Conservation (phyloP, 2,797 vertebrate species). For the Micropoecilia bifurca region DNA sequence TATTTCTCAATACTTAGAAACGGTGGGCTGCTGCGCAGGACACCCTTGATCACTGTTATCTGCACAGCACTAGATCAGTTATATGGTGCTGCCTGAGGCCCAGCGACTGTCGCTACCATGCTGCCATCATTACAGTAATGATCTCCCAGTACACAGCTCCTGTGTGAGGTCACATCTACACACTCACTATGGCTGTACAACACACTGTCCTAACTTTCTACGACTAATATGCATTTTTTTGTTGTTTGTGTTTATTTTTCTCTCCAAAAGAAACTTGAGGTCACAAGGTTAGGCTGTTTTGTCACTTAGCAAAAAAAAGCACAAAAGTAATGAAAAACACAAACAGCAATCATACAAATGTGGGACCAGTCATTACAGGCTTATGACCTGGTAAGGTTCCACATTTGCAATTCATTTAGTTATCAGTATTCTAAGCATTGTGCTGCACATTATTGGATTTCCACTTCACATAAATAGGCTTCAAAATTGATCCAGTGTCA, state of each 20-base stretch:
- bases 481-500: slow-evolving; percentile 68
- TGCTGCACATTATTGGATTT: slow-evolving; percentile 58
- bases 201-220: slow-evolving; percentile 19
- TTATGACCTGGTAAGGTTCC: slow-evolving; percentile 9
- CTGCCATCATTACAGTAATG: slow-evolving; percentile 80
- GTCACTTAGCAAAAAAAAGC: slow-evolving; percentile 6
- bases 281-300: slow-evolving; percentile 17
- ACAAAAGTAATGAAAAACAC: neutral
- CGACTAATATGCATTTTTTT: neutral
- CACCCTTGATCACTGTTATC: slow-evolving; percentile 69
- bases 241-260: neutral
- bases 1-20: slow-evolving; percentile 47
- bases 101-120: slow-evolving; percentile 58
- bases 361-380: slow-evolving; percentile 4
- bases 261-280: neutral
- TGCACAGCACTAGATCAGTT: slow-evolving; percentile 55
- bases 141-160: slow-evolving; percentile 67
- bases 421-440: slow-evolving; percentile 47
- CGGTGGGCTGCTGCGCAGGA: slow-evolving; percentile 29
- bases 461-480: slow-evolving; percentile 67
- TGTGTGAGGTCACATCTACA: slow-evolving; percentile 58
- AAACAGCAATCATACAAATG: neutral
- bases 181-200: slow-evolving; percentile 48
- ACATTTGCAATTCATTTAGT: slow-evolving; percentile 20
- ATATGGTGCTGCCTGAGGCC: slow-evolving; percentile 60